Conservation (phyloP, 2,797 vertebrate species). For the Sternotherus odoratus region DNA sequence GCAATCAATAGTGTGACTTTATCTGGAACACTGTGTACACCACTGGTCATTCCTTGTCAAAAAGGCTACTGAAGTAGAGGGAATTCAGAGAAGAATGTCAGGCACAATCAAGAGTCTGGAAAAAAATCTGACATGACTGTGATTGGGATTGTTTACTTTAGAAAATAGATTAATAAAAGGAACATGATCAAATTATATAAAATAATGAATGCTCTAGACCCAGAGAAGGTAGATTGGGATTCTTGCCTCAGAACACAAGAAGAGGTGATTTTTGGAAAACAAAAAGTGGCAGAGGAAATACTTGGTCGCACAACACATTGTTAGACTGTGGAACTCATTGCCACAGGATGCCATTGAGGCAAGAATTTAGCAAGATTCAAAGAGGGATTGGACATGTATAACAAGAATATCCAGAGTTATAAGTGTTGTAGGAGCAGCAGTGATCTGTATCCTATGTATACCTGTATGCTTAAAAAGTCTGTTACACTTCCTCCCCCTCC, state of each 20-base stretch:
- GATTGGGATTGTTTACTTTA: neutral
- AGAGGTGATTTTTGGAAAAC: neutral
- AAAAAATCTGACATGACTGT: neutral
- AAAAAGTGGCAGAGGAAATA: slow-evolving; percentile 7
- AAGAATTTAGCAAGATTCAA: neutral
- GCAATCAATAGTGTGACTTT: neutral
- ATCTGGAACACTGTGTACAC: neutral
- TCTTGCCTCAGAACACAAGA: neutral
- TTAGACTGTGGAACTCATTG: neutral
- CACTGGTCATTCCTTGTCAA: neutral
- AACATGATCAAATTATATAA: neutral
- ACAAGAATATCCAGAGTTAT: neutral
- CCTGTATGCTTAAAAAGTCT: too few relatives aligned
- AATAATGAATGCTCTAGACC: neutral
- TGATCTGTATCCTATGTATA: too few relatives aligned
- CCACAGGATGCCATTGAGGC: neutral
- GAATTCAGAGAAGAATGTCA: neutral
- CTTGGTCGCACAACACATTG: neutral
- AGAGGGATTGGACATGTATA: neutral
- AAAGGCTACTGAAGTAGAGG: neutral
- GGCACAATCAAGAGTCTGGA: neutral
- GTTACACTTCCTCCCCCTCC: too few relatives aligned
- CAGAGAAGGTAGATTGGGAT: neutral
- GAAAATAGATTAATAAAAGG: neutral
- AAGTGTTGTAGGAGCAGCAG: too few relatives aligned